Percentiles rank a stretch among this genome's conserved stretches.
Conservation (phyloP, 2,113 vertebrate genomes). For the Prochilodus magdalenae region DNA sequence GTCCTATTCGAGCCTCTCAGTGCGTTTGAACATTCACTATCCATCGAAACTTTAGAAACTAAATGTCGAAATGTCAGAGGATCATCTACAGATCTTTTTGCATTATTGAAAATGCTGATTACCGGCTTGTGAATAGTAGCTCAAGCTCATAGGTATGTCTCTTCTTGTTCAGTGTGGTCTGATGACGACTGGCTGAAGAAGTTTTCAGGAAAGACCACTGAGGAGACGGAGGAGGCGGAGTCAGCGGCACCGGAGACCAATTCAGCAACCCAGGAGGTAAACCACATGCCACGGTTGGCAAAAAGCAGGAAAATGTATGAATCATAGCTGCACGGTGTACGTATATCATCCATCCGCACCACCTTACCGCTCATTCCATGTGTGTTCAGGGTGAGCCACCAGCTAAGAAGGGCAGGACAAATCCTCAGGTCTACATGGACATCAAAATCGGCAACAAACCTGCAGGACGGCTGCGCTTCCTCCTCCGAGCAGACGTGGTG, state of each 20-base stretch:
- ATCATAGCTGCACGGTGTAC: neutral
- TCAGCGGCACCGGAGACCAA: conserved; percentile 74
- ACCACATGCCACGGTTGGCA: too few relatives aligned
- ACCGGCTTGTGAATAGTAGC: neutral
- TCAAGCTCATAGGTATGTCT: neutral
- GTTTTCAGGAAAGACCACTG: conserved; percentile 93
- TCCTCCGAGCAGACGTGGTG: conserved; percentile 90
- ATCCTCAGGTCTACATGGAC: conserved; percentile 97
- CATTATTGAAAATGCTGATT: neutral
- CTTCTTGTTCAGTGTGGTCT: conserved; percentile 86
- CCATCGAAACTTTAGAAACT: too few relatives aligned
- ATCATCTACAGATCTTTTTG: too few relatives aligned
- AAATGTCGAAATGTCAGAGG: too few relatives aligned
- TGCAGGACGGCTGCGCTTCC: conserved; percentile 88
- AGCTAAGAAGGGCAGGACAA: conserved; percentile 87
- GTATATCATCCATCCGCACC: neutral
- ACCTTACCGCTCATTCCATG: neutral
- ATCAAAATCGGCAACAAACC: conserved; percentile 97
- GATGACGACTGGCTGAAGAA: conserved; percentile 98
- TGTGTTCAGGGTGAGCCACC: conserved; percentile 83
- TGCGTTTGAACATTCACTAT: too few relatives aligned
- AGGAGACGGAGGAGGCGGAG: conserved; percentile 85
- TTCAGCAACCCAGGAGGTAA: conserved; percentile 82
- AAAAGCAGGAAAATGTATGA: too few relatives aligned
- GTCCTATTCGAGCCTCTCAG: neutral